Base-by-base conservation (phyloP, 2,113 vertebrate genomes). In the Tragelaphus imberbis region DNA sequence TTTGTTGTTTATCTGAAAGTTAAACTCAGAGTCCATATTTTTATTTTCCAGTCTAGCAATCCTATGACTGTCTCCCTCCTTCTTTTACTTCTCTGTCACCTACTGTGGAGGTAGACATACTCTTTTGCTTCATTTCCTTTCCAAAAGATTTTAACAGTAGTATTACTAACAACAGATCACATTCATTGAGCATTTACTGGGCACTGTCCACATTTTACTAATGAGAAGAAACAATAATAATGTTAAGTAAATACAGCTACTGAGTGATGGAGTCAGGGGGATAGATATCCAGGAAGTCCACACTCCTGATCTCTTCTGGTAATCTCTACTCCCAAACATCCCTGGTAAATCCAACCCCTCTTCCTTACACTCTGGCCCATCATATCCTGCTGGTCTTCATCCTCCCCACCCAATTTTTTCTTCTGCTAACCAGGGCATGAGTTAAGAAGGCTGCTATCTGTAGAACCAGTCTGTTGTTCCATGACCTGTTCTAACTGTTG, bases 301-400 rank as follows among this genome's bases (percentile, higher is more conserved):
- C 16, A 13, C 5, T 40, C 27, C 3, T 56, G 3, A 33, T 51
- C 19, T 40, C 75, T 33, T 28, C 44, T 86, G 91, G 97, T 97
- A 97, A 97, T 98, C 84, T 90, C 93, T 93, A 92, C 94, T 96
- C 97, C 44, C 95, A 97, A 98, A 98, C 98, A 87, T 97, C 97
- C 97, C 96, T 96, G 95, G 95, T 96, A 95, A 98, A 96, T 85
- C 1, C n/a, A 68, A 30, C 0, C 5, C 36, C 2, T 47, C 30
- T 58, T 81, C 44, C 81, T 94, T 97, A 89, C 93, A 95, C 6
- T 80, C 91, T n/a, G 55, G 25, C 30, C 12, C 80, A 58, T n/a
- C 47, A 40, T 71, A 92, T 97, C 98, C 75, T 68, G 89, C 97
- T 98, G 97, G 86, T 97, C 84, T 82, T 6, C 16, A 28, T 96